These are phyloP conservation scores for Stegastes partitus DNA, from an alignment of 2,113 vertebrate species.

Conservation along the genomic window DNA sequence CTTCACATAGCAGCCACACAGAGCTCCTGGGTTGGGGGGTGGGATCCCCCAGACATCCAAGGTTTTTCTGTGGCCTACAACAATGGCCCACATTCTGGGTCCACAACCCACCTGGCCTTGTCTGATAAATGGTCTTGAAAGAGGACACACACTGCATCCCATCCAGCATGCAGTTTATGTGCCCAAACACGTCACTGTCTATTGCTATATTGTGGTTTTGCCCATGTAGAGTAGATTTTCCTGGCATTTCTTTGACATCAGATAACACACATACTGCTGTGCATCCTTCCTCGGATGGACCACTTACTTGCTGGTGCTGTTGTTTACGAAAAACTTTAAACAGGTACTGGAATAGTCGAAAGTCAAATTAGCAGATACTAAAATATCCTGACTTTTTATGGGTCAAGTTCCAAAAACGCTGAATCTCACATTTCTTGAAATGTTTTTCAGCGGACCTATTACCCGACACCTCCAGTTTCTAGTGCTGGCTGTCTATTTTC, in stretches of 20 bases:
- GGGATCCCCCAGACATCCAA: constrained; percentile 64
- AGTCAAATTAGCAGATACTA: background rate
- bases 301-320: background rate
- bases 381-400: background rate
- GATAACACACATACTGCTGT: background rate
- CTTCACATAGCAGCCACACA: constrained; percentile 60
- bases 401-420: background rate
- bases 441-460: background rate
- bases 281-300: background rate
- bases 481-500: background rate
- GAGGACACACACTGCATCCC: constrained; percentile 48
- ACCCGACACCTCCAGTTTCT: background rate
- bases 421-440: background rate
- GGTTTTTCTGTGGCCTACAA: constrained; percentile 68
- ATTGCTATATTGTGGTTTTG: constrained; percentile 27
- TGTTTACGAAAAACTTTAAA: background rate
- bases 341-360: background rate
- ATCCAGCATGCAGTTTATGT: constrained; percentile 38
- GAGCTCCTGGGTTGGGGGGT: constrained; percentile 48
- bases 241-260: constrained; percentile 21
- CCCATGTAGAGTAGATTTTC: constrained; percentile 19
- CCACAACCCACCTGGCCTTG: constrained; percentile 78
- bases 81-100: constrained; percentile 79
- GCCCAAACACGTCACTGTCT: constrained; percentile 28
- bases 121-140: constrained; percentile 79